Evolutionary conservation across 2,888 invertebrate genomes (phyloP), one percentile per base, ranked within the genome.

Genomic region (Pedicia rivosa): DNA sequence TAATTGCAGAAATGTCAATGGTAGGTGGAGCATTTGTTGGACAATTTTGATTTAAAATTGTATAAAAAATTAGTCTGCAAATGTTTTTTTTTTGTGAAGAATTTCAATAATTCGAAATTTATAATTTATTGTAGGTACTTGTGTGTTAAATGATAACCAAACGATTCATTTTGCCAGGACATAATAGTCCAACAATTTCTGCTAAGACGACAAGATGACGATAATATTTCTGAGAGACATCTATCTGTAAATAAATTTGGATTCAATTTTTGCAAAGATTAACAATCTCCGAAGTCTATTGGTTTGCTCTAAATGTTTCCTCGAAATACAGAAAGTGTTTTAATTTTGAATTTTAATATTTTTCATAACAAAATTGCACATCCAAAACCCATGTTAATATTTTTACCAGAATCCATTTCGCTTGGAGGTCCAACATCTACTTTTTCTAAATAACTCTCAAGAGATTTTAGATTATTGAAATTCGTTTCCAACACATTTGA

Each of bases 61-160:
- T 33, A 15, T 24, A 33, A 24, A 22, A 33, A 3, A 33, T 2
- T 6, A 33, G 10, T 24, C 33, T 33, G 22, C 8, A 33, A 14
- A 14, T 4, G n/a, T 15, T 22, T 10, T 14, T 32, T 9, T 4
- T 2, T 19, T 32, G 17, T 33, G 22, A 10, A 14, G 12, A 14
- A 9, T 16, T 20, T 15, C 6, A 22, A 13, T 33, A 20, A 6
- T 17, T 5, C 13, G 9, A 14, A 6, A 10, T 17, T 20, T 32
- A 12, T 32, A 5, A 7, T 33, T 13, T 13, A 9, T 20, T 10
- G 16, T 8, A 20, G 5, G 14, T 33, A 33, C 33, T 33, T 33
- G 24, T 33, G 33, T 20, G 33, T 33, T 24, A 33, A 15, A 24
- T 33, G 33, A 24, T 33, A 33, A 16, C 33, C 33, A 15, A 24